phyloP scores from a whole-genome alignment of 2,888 invertebrate genomes.

The Cataglyphis cursor region DNA sequence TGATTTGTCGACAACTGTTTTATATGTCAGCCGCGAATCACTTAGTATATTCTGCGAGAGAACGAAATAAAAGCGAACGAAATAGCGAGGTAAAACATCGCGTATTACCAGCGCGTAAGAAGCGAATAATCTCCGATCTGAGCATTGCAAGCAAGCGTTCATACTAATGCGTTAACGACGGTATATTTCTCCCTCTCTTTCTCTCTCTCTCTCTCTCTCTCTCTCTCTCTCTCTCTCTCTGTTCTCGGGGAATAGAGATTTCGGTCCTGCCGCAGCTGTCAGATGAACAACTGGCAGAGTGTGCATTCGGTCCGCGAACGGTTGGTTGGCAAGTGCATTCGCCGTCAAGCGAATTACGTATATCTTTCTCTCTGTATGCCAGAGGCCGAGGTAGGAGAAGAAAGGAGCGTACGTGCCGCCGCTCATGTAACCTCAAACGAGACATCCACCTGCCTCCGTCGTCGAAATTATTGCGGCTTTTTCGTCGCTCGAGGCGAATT shows the following conservation, averaged over 20 bases:
- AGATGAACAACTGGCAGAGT: slow-evolving; percentile 39
- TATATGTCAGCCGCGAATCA: neutral
- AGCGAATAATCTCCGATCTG: slow-evolving; percentile 35
- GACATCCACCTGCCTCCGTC: slow-evolving; percentile 64
- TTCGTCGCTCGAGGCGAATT: slow-evolving; percentile 50
- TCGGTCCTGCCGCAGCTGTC: slow-evolving; percentile 62
- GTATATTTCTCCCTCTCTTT: slow-evolving; percentile 33
- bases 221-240: slow-evolving; percentile 6
- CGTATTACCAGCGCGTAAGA: slow-evolving; percentile 21
- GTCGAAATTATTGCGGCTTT: slow-evolving; percentile 65
- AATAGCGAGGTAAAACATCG: neutral
- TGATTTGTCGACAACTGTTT: neutral
- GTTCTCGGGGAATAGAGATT: slow-evolving; percentile 60
- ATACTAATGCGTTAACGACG: slow-evolving; percentile 34
- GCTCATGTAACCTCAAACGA: slow-evolving; percentile 65
- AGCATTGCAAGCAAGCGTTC: slow-evolving; percentile 12
- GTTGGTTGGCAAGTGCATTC: slow-evolving; percentile 62
- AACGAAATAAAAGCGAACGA: neutral
- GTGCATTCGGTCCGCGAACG: slow-evolving; percentile 66
- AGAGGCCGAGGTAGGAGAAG: slow-evolving; percentile 17
- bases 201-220: neutral
- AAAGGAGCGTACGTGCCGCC: slow-evolving; percentile 62
- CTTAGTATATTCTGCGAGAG: neutral
- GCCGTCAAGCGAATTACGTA: slow-evolving; percentile 26
- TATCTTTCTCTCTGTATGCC: slow-evolving; percentile 6